phyloP scores from a whole-genome alignment of 2,797 vertebrate genomes.

The Kryptolebias ocellatus region DNA sequence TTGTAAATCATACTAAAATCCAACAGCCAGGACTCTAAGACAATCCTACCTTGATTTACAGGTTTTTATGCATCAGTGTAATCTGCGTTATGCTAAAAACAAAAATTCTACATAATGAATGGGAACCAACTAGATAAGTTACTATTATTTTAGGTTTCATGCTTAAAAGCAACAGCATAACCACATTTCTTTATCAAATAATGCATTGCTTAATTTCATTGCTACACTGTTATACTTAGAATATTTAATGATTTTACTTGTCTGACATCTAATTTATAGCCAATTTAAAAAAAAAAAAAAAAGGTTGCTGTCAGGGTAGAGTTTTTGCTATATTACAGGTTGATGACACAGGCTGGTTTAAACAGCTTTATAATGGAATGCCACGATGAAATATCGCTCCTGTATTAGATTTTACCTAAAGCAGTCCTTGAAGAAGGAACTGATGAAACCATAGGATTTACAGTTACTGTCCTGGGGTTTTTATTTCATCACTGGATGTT shows the following conservation, averaged over 20 bases:
- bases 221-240: conserved; percentile 14
- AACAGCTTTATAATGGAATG: conserved; percentile 39
- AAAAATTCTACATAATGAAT: not conserved
- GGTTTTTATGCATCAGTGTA: not conserved
- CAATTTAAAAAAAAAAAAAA: conserved; percentile 27
- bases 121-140: not conserved
- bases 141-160: not conserved
- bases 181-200: not conserved
- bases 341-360: conserved; percentile 17
- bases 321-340: conserved; percentile 17
- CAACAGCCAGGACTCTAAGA: not conserved
- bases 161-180: not conserved
- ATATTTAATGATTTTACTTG: conserved; percentile 23
- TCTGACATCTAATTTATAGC: conserved; percentile 27
- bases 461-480: conserved; percentile 4
- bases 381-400: conserved; percentile 22
- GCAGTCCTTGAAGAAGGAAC: conserved; percentile 21
- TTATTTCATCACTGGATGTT: conserved; percentile 3
- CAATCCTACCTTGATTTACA: not conserved
- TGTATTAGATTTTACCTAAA: conserved; percentile 1
- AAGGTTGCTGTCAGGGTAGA: conserved; percentile 19
- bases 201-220: conserved; percentile 11
- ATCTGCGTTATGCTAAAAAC: not conserved
- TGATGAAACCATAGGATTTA: conserved; percentile 15
- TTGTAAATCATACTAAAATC: not conserved